Evolutionary conservation across 2,113 vertebrate genomes (phyloP).

Genomic region (Ahaetulla prasina): DNA sequence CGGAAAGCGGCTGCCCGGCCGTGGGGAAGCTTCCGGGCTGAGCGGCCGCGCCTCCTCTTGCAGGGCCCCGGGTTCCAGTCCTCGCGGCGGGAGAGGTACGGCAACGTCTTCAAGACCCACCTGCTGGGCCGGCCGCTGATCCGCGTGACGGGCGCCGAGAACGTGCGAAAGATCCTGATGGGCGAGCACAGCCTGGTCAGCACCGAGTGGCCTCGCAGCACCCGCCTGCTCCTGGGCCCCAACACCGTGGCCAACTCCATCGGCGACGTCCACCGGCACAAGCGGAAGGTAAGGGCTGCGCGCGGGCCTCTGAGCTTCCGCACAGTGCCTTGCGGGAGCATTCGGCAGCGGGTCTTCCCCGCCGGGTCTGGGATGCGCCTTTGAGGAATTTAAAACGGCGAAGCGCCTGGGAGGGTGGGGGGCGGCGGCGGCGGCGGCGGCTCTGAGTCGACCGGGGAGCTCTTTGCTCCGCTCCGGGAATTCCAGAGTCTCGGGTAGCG

Average conservation of each 20-base stretch:
- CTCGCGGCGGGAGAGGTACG: constrained; percentile 82
- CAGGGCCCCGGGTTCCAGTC: constrained; percentile 83
- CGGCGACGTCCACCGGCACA: constrained; percentile 93
- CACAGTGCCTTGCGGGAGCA: not conserved
- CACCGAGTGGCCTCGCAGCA: constrained; percentile 95
- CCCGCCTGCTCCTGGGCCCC: constrained; percentile 86
- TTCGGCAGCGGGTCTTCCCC: not conserved
- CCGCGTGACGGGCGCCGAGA: constrained; percentile 91
- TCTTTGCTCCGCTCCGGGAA: not conserved
- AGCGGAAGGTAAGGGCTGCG: constrained; percentile 79
- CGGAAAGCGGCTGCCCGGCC: too few relatives aligned
- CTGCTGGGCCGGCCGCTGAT: constrained; percentile 90
- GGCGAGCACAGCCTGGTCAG: constrained; percentile 93
- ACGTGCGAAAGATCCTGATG: constrained; percentile 92
- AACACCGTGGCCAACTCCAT: constrained; percentile 95
- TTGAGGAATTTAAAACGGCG: constrained; percentile 38
- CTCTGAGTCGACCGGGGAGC: not conserved
- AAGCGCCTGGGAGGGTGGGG: not conserved
- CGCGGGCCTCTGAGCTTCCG: not conserved
- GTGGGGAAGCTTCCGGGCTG: not conserved
- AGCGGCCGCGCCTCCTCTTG: fast-evolving
- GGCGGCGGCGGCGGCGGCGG: too few relatives aligned
- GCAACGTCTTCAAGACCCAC: constrained; percentile 96
- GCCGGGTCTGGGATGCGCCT: not conserved
- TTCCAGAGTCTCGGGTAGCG: not conserved